These are phyloP conservation scores for Drosophila histrio DNA, from an alignment of 2,888 invertebrate species.

Conservation along the genomic window DNA sequence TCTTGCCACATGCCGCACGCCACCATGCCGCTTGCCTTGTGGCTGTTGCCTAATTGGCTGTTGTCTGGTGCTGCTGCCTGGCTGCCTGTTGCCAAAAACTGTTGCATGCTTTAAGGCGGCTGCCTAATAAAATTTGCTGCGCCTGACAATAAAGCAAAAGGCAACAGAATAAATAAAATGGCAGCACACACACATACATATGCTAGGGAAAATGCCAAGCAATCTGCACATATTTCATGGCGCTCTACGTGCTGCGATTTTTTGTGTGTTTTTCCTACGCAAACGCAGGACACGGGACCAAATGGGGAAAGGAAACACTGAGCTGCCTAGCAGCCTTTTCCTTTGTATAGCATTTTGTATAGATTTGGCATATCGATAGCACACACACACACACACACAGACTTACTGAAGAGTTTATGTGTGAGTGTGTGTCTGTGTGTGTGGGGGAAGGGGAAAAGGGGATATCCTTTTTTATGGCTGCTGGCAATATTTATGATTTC, in stretches of 20 bases:
- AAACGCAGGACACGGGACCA: background rate
- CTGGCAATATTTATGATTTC: constrained; percentile 76
- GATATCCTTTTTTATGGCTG: constrained; percentile 71
- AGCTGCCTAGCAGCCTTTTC: constrained; percentile 33
- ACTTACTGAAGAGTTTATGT: background rate
- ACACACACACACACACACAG: constrained; percentile 22
- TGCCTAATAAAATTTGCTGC: constrained; percentile 72
- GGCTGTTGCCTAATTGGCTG: constrained; percentile 52
- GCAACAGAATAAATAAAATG: constrained; percentile 62
- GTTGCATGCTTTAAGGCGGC: constrained; percentile 71
- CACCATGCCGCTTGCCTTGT: constrained; percentile 26
- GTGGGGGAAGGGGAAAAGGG: background rate
- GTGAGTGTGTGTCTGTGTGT: background rate
- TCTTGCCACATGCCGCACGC: constrained; percentile 12
- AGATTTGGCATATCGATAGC: constrained; percentile 75
- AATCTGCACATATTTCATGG: constrained; percentile 55
- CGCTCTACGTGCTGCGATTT: constrained; percentile 61
- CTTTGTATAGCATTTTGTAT: constrained; percentile 54
- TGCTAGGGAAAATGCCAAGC: constrained; percentile 37
- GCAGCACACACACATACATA: constrained; percentile 11
- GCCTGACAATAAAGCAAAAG: constrained; percentile 54
- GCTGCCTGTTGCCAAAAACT: constrained; percentile 65
- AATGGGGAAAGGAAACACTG: background rate
- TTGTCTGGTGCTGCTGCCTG: constrained; percentile 31
- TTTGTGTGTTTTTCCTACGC: constrained; percentile 15